Evolutionary conservation across 2,113 vertebrate species (phyloP).

Genomic region (Periophthalmus modestus): DNA sequence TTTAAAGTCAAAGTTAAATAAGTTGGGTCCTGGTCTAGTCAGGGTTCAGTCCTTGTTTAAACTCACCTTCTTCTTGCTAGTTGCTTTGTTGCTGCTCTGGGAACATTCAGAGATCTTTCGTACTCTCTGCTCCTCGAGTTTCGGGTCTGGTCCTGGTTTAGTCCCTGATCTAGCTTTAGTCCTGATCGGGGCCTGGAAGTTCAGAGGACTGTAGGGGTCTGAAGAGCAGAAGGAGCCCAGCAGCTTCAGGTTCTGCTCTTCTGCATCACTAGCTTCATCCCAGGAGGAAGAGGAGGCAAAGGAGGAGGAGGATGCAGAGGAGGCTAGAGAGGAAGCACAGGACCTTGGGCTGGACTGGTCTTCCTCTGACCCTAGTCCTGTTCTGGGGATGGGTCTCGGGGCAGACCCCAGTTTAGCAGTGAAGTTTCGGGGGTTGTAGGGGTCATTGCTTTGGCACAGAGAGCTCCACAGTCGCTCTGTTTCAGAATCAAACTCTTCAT

Average conservation of each 20-base stretch:
- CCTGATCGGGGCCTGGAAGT: slow-evolving; percentile 86
- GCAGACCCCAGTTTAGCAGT: slow-evolving; percentile 79
- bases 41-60: too few species aligned
- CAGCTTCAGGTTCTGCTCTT: slow-evolving; percentile 81
- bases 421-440: slow-evolving; percentile 89
- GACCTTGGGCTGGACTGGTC: slow-evolving; percentile 35
- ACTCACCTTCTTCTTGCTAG: slow-evolving; percentile 74
- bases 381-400: slow-evolving; percentile 24
- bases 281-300: slow-evolving; percentile 38
- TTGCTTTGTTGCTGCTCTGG: not conserved
- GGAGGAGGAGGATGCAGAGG: slow-evolving; percentile 22
- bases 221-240: slow-evolving; percentile 85
- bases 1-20: too few species aligned
- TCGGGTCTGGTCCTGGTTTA: not conserved
- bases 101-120: slow-evolving; percentile 57
- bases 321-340: not conserved
- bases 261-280: slow-evolving; percentile 77
- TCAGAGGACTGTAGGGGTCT: slow-evolving; percentile 90
- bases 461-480: slow-evolving; percentile 82
- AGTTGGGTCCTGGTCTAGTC: too few species aligned
- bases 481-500: slow-evolving; percentile 66
- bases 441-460: slow-evolving; percentile 80
- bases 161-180: slow-evolving; percentile 42
- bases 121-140: slow-evolving; percentile 63
- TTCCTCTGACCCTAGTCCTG: not conserved